These are phyloP conservation scores for Egretta garzetta DNA, from an alignment of 2,113 vertebrate species.

Conservation along the genomic window DNA sequence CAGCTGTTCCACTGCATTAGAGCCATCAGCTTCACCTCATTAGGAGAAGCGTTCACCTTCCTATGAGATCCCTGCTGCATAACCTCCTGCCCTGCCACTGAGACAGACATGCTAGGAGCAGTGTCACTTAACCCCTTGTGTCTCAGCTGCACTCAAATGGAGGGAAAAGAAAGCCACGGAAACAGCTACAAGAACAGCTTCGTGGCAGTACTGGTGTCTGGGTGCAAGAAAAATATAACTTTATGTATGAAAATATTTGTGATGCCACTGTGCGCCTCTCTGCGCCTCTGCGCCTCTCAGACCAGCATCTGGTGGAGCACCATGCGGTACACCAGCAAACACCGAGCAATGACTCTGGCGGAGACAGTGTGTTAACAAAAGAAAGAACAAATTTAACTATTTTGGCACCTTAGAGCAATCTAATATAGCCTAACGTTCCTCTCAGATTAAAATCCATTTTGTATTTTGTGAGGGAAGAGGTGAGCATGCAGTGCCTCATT, in stretches of 20 bases:
- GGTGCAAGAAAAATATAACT: not conserved
- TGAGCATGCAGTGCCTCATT: not conserved
- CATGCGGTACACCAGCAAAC: not conserved
- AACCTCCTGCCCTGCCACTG: not conserved
- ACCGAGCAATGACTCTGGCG: not conserved
- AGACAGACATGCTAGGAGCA: not conserved
- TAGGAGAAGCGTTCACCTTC: conserved; percentile 43
- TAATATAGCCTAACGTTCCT: not conserved
- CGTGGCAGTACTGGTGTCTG: not conserved
- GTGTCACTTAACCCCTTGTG: not conserved
- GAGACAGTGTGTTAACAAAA: not conserved
- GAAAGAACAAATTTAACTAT: not conserved
- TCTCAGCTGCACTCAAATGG: not conserved
- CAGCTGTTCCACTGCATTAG: conserved; percentile 45
- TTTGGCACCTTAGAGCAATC: not conserved
- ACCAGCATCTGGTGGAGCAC: conserved; percentile 12
- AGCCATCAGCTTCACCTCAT: conserved; percentile 47
- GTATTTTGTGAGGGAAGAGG: not conserved
- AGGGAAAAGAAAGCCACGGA: not conserved
- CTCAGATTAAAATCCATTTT: not conserved
- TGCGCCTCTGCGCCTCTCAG: not conserved
- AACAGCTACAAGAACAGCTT: not conserved
- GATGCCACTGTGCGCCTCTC: not conserved
- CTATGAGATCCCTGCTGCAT: not conserved
- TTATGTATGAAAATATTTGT: conserved; percentile 3